Conservation (phyloP, 2,888 invertebrate species). For the Dyspetes luteomarginatus region DNA sequence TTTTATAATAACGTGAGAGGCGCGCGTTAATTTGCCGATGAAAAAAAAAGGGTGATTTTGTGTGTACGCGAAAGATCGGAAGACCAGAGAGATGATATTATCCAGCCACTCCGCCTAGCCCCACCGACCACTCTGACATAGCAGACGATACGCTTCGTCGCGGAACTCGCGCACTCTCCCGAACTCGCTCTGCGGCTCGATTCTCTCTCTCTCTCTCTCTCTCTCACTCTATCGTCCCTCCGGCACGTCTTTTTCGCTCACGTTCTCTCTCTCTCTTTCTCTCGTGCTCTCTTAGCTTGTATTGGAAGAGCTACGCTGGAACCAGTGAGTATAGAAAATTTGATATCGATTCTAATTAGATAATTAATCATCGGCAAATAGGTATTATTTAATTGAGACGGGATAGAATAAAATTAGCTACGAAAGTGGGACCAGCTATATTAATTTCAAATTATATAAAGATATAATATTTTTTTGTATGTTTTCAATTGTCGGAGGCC, state of each 20-base stretch:
- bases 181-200: conserved; percentile 33
- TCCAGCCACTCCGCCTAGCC: conserved; percentile 63
- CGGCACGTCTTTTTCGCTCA: no score
- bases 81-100: conserved; percentile 58
- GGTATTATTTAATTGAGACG: no score
- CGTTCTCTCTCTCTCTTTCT: neutral
- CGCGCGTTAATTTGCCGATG: neutral
- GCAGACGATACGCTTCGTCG: conserved; percentile 67
- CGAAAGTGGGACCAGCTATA: no score
- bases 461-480: no score
- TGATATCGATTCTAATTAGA: no score
- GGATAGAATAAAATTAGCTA: no score
- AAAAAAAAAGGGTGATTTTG: conserved; percentile 18
- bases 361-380: no score
- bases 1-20: neutral
- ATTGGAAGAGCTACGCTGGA: neutral
- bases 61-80: conserved; percentile 24
- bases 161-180: conserved; percentile 54
- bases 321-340: no score
- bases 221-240: neutral
- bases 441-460: no score
- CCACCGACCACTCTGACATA: conserved; percentile 60
- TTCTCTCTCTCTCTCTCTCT: neutral
- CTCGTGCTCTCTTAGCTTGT: neutral
- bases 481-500: no score